Base-by-base conservation (phyloP, 2,797 vertebrate species). In the Echeneis naucrates region DNA sequence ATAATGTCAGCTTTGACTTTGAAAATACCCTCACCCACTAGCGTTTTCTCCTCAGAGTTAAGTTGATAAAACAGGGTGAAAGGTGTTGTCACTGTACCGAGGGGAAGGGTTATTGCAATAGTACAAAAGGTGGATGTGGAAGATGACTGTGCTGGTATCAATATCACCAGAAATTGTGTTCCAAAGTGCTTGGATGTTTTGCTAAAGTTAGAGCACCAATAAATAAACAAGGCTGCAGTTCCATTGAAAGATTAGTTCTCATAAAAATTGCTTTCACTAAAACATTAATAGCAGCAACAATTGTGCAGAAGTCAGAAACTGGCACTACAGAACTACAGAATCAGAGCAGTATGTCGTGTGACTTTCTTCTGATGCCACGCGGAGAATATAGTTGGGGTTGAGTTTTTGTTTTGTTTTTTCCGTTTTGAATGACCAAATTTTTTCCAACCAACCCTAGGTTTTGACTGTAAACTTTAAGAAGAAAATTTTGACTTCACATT, bases 1-100 rank as follows among this genome's bases (percentile, higher is more conserved):
- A 83, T 86, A 69, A 78, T 51, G 62, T 77, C 77, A 64, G 65
- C 77, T 64, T 79, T 75, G 59, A 74, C 35, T 85, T n/a, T n/a
- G n/a, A n/a, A n/a, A n/a, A n/a, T n/a, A n/a, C n/a, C n/a, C n/a
- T n/a, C n/a, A n/a, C n/a, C n/a, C n/a, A n/a, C n/a, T n/a, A n/a
- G n/a, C n/a, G n/a, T n/a, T n/a, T n/a, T n/a, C n/a, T n/a, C n/a
- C 75, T 60, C 32, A 26, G 45, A 60, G 32, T 65, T 52, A 57
- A 67, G 47, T 62, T 58, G 60, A 21, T 59, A 57, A 51, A n/a
- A 54, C 53, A 17, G 4, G 19, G 50, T 56, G 26, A 75, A 27
- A 17, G 50, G 50, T 40, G 35, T 13, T 26, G 10, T 19, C n/a
- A 17, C 10, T 73, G 38, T 65, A 54, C 50, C 37, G 37, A 70